Evolutionary conservation across 2,797 vertebrate genomes (phyloP).

Genomic region (Sternarchorhynchus goeldii): DNA sequence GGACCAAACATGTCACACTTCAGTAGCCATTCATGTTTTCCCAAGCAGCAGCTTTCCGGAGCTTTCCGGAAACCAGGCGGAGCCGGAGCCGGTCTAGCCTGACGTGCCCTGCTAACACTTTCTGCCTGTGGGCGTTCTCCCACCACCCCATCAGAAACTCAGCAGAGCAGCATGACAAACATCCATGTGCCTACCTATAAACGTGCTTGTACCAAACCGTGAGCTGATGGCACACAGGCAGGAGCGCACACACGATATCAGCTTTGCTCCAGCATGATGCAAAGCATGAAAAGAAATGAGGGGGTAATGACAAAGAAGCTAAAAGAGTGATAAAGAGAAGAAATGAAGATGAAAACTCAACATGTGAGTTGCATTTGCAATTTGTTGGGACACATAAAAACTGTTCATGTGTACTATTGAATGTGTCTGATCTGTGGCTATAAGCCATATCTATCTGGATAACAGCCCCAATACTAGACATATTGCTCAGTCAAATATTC

Average conservation of each 20-base stretch:
- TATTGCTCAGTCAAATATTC: slow-evolving; percentile 46
- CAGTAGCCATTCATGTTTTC: slow-evolving; percentile 50
- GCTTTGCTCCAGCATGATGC: slow-evolving; percentile 2
- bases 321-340: background rate
- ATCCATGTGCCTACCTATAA: slow-evolving; percentile 44
- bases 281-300: slow-evolving; percentile 2
- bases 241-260: slow-evolving; percentile 5
- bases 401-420: slow-evolving; percentile 23
- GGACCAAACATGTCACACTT: slow-evolving; percentile 32
- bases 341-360: background rate
- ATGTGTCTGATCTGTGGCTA: slow-evolving; percentile 45
- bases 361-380: slow-evolving; percentile 13
- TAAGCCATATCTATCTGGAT: slow-evolving; percentile 45
- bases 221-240: slow-evolving; percentile 12
- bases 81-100: slow-evolving; percentile 56
- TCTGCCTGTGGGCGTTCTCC: slow-evolving; percentile 45
- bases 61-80: slow-evolving; percentile 50
- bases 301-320: background rate
- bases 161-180: slow-evolving; percentile 48
- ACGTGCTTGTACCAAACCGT: background rate
- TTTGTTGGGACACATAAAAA: slow-evolving; percentile 8
- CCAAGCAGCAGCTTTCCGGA: slow-evolving; percentile 57
- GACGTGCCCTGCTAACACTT: slow-evolving; percentile 52
- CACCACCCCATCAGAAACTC: slow-evolving; percentile 50
- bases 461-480: slow-evolving; percentile 34